phyloP scores from a whole-genome alignment of 2,797 vertebrate species.

The Schizothorax lantsangensis region DNA sequence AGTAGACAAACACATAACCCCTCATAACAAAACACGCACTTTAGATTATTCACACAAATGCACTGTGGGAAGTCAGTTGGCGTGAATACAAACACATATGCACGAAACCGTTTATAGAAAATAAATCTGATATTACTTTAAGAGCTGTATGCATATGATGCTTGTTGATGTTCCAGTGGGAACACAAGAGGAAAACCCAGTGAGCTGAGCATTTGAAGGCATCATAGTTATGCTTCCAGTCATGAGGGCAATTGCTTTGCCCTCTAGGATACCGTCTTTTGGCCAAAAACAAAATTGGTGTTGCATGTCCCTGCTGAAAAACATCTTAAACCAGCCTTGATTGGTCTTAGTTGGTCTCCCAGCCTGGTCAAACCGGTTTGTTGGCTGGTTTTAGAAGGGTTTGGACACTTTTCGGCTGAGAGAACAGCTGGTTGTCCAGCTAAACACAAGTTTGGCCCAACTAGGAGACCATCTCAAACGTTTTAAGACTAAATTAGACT shows the following conservation, averaged over 20 bases:
- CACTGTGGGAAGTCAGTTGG: neutral
- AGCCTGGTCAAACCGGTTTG: neutral
- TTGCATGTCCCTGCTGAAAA: too few species aligned
- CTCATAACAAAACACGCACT: slow-evolving; percentile 49
- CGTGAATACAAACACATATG: neutral
- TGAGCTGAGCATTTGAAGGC: neutral
- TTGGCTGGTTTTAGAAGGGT: neutral
- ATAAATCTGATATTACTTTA: slow-evolving; percentile 10
- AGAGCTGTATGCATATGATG: neutral
- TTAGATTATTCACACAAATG: slow-evolving; percentile 56
- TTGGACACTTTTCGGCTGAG: neutral
- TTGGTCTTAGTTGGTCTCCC: neutral
- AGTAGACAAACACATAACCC: slow-evolving; percentile 6
- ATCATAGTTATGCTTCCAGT: neutral
- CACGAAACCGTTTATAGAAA: neutral
- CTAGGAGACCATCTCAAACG: neutral
- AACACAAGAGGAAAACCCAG: neutral
- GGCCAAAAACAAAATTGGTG: neutral
- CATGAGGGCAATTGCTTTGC: neutral
- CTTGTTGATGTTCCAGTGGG: neutral
- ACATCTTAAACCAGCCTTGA: neutral
- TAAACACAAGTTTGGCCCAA: neutral
- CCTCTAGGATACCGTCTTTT: neutral
- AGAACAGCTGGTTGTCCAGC: neutral
- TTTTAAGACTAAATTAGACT: neutral